Evolutionary conservation across 1,140 invertebrate genomes (phyloP).

Genomic region (Heliconius himera): DNA sequence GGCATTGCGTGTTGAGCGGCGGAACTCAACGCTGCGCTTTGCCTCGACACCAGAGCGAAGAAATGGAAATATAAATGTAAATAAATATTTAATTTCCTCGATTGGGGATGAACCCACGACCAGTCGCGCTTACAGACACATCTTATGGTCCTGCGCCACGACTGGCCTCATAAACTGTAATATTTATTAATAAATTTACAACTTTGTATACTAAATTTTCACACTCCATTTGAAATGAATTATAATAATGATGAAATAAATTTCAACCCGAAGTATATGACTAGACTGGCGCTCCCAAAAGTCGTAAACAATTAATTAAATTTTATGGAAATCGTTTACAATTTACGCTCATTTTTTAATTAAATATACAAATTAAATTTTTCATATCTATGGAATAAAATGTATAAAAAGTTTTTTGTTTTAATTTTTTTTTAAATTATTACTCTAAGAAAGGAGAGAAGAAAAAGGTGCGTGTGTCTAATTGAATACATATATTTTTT

Average conservation of each 20-base stretch:
- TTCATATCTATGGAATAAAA: not conserved
- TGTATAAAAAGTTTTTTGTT: not conserved
- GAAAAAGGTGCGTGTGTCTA: too few species aligned
- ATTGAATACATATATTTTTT: too few species aligned
- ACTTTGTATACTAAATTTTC: not conserved
- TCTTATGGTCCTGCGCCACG: too few species aligned
- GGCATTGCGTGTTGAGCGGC: too few species aligned
- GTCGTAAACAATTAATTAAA: slow-evolving; percentile 2
- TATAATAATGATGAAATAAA: slow-evolving; percentile 1
- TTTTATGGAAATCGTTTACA: slow-evolving; percentile 2
- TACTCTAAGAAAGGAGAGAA: too few species aligned
- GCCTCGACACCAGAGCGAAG: too few species aligned
- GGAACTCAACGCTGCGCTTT: too few species aligned
- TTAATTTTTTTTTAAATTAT: not conserved
- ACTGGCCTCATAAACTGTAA: not conserved
- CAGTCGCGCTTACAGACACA: too few species aligned
- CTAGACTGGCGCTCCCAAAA: slow-evolving; percentile 7
- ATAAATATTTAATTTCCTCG: too few species aligned
- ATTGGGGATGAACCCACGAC: too few species aligned
- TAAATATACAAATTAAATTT: not conserved
- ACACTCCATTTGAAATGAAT: not conserved
- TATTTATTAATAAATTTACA: not conserved
- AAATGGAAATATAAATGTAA: too few species aligned
- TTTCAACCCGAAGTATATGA: not conserved
- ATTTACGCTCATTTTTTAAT: slow-evolving; percentile 6